These are phyloP conservation scores for Hartigia nigra DNA, from an alignment of 2,888 invertebrate genomes.

Conservation along the genomic window DNA sequence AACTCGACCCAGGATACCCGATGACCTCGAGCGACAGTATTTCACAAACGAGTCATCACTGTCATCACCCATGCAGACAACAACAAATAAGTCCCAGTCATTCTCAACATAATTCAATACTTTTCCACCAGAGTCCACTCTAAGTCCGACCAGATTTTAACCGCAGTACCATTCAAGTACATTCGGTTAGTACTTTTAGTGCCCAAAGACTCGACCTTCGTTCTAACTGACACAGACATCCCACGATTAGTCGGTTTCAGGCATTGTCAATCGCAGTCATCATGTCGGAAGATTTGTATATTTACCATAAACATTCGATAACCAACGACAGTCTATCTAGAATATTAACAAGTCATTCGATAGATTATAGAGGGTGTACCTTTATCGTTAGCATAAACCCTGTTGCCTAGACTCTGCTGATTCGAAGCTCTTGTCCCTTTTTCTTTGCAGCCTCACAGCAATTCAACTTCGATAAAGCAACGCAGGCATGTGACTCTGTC, in stretches of 20 bases:
- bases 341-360: neutral
- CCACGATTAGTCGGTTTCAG: neutral
- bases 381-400: neutral
- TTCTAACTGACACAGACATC: neutral
- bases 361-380: neutral
- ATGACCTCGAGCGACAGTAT: neutral
- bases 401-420: neutral
- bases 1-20: slow-evolving; percentile 7
- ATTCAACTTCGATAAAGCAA: neutral
- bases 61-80: neutral
- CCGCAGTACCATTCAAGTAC: neutral
- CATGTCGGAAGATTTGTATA: neutral
- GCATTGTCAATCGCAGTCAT: neutral
- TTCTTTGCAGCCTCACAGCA: neutral
- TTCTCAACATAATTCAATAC: neutral
- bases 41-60: neutral
- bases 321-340: neutral
- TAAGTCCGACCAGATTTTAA: neutral
- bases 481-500: slow-evolving; percentile 11
- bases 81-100: neutral
- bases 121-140: neutral
- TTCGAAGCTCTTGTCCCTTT: neutral
- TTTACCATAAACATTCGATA: neutral
- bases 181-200: neutral
- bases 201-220: neutral